phyloP scores from a whole-genome alignment of 2,888 invertebrate genomes.

The Ectobius pallidus region DNA sequence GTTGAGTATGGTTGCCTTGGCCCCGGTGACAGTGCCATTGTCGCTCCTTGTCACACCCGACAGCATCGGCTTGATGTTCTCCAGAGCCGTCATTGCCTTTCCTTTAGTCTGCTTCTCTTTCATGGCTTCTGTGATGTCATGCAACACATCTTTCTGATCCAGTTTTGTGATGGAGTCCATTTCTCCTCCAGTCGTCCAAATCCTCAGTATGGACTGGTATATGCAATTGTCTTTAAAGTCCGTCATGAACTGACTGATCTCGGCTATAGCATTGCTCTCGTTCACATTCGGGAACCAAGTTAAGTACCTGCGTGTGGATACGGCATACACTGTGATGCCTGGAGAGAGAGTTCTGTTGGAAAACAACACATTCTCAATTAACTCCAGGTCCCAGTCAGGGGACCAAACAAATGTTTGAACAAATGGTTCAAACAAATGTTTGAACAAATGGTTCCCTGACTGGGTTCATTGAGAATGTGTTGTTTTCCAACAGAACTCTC shows the following conservation, averaged over 20 bases:
- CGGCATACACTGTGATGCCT: too few relatives aligned
- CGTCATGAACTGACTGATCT: neutral
- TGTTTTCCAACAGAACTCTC: too few relatives aligned
- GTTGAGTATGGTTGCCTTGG: constrained; percentile 52
- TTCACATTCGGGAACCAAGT: neutral
- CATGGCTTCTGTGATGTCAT: neutral
- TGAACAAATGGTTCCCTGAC: too few relatives aligned
- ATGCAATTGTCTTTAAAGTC: neutral
- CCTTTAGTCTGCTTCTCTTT: too few relatives aligned
- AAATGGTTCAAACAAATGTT: too few relatives aligned
- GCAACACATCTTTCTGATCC: neutral
- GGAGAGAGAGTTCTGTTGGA: too few relatives aligned
- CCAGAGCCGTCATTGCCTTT: too few relatives aligned
- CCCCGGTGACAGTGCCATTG: constrained; percentile 48
- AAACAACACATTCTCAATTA: too few relatives aligned
- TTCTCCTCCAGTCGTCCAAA: neutral
- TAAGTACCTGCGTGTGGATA: constrained; percentile 10
- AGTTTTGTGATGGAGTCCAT: neutral
- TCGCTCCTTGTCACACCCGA: constrained; percentile 49
- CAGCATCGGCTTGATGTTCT: constrained; percentile 50
- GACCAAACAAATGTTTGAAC: too few relatives aligned
- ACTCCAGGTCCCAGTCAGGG: too few relatives aligned
- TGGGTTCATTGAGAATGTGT: too few relatives aligned
- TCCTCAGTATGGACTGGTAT: neutral
- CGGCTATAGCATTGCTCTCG: neutral